Evolutionary conservation across 2,113 vertebrate species (phyloP).

Genomic region (Naja naja): DNA sequence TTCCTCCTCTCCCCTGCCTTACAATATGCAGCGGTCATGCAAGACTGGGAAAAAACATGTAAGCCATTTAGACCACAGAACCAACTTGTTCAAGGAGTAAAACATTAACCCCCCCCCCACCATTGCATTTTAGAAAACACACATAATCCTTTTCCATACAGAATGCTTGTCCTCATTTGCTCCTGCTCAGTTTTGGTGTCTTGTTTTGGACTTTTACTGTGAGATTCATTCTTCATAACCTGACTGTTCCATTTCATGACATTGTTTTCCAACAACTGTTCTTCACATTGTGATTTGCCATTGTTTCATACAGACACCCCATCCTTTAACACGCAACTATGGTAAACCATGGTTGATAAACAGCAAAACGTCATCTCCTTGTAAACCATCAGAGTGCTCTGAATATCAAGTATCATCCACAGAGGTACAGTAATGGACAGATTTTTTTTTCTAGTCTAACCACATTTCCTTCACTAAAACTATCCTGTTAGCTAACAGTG

Average conservation of each 20-base stretch:
- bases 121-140: constrained; percentile 19
- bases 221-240: constrained; percentile 50
- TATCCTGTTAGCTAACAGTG: constrained; percentile 62
- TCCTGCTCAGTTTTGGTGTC: constrained; percentile 49
- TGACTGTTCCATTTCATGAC: constrained; percentile 57
- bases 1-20: constrained; percentile 4
- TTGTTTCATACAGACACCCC: constrained; percentile 96
- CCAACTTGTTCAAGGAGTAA: constrained; percentile 22
- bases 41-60: neutral
- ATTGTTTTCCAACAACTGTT: constrained; percentile 69
- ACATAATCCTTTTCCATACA: neutral
- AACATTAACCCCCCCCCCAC: neutral
- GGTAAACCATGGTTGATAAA: constrained; percentile 99
- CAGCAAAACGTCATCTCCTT: constrained; percentile 96
- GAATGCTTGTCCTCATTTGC: constrained; percentile 55
- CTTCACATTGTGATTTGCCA: constrained; percentile 84
- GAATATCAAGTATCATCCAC: constrained; percentile 89
- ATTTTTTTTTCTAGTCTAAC: constrained; percentile 52
- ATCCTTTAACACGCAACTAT: constrained; percentile 99
- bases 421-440: constrained; percentile 90
- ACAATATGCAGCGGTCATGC: constrained; percentile 21
- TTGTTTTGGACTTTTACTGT: constrained; percentile 44
- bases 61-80: constrained; percentile 15
- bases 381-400: constrained; percentile 94
- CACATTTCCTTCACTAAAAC: constrained; percentile 59